Evolutionary conservation across 2,113 vertebrate species (phyloP).

Genomic region (Excalfactoria chinensis): DNA sequence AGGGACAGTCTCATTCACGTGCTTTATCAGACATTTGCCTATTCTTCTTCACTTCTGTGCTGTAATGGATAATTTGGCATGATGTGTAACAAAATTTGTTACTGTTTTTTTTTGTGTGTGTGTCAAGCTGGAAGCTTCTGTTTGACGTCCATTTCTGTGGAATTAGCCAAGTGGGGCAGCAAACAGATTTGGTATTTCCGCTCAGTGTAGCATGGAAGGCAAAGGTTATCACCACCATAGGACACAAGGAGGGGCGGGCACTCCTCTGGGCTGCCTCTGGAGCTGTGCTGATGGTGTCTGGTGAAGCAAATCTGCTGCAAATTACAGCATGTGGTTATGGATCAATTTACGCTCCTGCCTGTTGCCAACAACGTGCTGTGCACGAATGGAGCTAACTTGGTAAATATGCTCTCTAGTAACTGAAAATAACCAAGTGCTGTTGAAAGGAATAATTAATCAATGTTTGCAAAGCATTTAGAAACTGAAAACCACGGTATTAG

Average conservation of each 20-base stretch:
- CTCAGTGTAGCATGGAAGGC: background rate
- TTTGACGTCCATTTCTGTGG: background rate
- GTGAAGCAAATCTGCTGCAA: slow-evolving; percentile 65
- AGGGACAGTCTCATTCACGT: background rate
- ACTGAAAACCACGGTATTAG: slow-evolving; percentile 57
- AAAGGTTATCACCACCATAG: background rate
- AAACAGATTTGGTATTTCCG: background rate
- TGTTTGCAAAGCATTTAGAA: slow-evolving; percentile 65
- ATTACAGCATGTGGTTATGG: slow-evolving; percentile 56
- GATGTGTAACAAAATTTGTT: background rate
- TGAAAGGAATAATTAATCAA: slow-evolving; percentile 68
- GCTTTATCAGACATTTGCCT: background rate
- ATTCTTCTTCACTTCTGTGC: background rate
- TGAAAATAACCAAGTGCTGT: slow-evolving; percentile 57
- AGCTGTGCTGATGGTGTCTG: slow-evolving; percentile 37
- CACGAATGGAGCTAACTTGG: slow-evolving; percentile 33
- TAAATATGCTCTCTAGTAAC: slow-evolving; percentile 54
- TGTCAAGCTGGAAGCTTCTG: background rate
- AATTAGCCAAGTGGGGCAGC: background rate
- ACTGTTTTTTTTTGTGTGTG: background rate
- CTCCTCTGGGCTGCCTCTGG: background rate
- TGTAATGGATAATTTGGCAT: background rate
- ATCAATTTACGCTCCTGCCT: slow-evolving; percentile 60
- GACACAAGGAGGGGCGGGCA: background rate
- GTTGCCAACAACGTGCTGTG: slow-evolving; percentile 63